These are phyloP conservation scores for Amphilophus citrinellus DNA, from an alignment of 2,113 vertebrate species.

Conservation along the genomic window DNA sequence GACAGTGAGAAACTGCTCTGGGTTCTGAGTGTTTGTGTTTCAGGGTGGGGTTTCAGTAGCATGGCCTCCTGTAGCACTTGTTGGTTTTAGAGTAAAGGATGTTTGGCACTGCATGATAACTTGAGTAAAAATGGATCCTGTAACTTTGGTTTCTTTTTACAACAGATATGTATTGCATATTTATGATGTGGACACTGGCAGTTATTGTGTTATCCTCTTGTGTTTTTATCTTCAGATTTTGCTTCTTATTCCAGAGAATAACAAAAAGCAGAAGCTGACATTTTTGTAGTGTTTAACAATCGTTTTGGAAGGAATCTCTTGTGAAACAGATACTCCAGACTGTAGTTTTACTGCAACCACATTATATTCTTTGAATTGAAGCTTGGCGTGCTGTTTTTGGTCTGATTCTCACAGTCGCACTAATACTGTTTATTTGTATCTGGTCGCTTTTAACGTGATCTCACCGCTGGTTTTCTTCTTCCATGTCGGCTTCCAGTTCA, in stretches of 20 bases:
- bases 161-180: background rate
- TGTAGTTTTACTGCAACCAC: background rate
- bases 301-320: conserved; percentile 7
- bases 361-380: conserved; percentile 9
- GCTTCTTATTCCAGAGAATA: background rate
- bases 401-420: background rate
- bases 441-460: background rate
- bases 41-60: conserved; percentile 66
- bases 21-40: conserved; percentile 70
- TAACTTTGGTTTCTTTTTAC: background rate
- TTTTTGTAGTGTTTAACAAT: conserved; percentile 25
- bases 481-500: background rate
- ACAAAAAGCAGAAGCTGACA: background rate
- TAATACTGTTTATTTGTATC: background rate
- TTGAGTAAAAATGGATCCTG: background rate
- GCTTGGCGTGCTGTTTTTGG: background rate
- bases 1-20: background rate
- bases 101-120: background rate
- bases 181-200: background rate
- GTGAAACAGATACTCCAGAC: background rate
- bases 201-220: background rate
- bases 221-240: background rate
- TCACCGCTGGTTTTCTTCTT: background rate
- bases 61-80: conserved; percentile 21
- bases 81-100: background rate